Evolutionary conservation across 2,888 invertebrate species (phyloP).

Genomic region (Conistra vaccinii): DNA sequence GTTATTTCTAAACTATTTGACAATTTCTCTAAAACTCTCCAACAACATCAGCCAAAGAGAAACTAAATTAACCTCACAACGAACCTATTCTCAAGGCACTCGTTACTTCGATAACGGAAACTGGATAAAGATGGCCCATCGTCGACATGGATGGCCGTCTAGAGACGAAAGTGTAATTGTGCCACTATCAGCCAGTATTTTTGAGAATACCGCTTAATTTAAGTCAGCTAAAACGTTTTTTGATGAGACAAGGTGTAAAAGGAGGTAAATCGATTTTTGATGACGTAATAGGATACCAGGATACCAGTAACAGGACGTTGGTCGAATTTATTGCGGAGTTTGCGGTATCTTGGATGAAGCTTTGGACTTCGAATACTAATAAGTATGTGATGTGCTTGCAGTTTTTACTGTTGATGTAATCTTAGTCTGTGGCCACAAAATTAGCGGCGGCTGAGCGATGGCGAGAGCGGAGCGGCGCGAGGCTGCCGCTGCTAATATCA

Average conservation of each 20-base stretch:
- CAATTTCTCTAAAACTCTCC: neutral
- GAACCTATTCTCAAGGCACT: constrained; percentile 68
- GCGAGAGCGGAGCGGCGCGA: no score
- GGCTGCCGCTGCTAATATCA: no score
- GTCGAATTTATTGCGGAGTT: constrained; percentile 47
- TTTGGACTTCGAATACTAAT: constrained; percentile 7
- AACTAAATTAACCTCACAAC: constrained; percentile 50
- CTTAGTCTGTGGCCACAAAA: no score
- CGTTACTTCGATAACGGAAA: constrained; percentile 72
- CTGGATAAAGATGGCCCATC: constrained; percentile 70
- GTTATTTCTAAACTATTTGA: neutral
- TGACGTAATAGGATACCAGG: constrained; percentile 31
- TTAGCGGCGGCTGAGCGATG: no score
- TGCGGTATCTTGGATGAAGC: constrained; percentile 17
- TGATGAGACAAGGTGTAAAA: constrained; percentile 53
- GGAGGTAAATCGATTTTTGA: constrained; percentile 59
- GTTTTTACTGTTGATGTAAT: constrained; percentile 6
- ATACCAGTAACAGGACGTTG: constrained; percentile 23
- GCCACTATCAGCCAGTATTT: constrained; percentile 49
- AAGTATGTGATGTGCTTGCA: constrained; percentile 3
- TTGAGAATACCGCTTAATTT: constrained; percentile 55
- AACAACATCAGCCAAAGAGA: neutral
- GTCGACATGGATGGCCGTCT: constrained; percentile 67
- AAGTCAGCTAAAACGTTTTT: constrained; percentile 54
- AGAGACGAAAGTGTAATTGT: constrained; percentile 68